These are phyloP conservation scores for Plutomurus gul DNA, from an alignment of 1,140 invertebrate genomes.

Conservation along the genomic window DNA sequence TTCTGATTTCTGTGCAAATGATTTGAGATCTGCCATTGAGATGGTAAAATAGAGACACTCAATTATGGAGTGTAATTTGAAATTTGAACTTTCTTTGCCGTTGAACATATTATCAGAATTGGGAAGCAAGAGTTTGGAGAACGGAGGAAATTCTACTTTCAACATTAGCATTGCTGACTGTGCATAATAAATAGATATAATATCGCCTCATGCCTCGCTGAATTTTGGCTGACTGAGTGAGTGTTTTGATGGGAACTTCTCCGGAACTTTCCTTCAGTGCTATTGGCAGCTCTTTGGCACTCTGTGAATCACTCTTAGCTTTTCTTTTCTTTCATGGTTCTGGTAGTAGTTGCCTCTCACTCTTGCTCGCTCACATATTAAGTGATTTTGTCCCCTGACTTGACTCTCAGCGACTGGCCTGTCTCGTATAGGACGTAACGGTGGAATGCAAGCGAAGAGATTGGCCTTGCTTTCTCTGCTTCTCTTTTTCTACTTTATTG, in stretches of 20 bases:
- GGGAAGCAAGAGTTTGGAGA: too few species aligned
- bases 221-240: neutral
- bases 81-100: too few species aligned
- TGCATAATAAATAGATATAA: neutral
- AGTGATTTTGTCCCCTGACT: neutral
- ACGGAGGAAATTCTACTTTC: too few species aligned
- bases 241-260: neutral
- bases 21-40: too few species aligned
- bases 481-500: neutral
- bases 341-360: neutral
- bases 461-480: neutral
- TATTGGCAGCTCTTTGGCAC: neutral
- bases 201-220: neutral
- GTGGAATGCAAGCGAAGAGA: neutral
- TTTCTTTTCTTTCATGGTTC: neutral
- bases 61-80: too few species aligned
- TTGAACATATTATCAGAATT: too few species aligned
- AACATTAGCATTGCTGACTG: neutral
- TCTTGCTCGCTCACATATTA: neutral
- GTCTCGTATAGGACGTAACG: neutral
- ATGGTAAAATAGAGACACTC: too few species aligned
- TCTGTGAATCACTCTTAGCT: neutral
- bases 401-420: neutral
- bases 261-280: neutral
- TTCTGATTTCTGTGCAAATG: too few species aligned